Base-by-base conservation (phyloP, 2,113 vertebrate genomes). In the Nothocercus nigrocapillus region DNA sequence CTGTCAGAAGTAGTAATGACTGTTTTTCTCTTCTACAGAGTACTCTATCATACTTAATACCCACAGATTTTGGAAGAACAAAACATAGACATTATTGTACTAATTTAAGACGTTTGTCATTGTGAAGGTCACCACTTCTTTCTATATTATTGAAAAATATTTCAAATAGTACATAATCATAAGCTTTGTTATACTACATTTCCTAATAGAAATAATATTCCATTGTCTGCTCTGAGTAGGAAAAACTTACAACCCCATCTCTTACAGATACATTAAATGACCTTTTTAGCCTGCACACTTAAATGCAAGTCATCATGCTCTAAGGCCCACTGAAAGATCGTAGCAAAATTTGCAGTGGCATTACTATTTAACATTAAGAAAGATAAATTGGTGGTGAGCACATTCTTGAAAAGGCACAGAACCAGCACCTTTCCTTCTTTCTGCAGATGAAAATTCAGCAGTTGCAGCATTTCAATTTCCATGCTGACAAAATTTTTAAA, bases 61-160 rank as follows among this genome's bases (percentile, higher is more conserved):
- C 13, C 45, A 62, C 34, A 59, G 51, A 34, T 59, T 91, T 74
- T 75, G 56, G 45, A 87, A 93, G 68, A 70, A 64, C 45, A 94
- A 27, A 25, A 18, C 25, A n/a, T 78, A 93, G n/a, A 34, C 44
- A 77, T 58, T 42, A 44, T 8, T 32, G 68, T 44, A 44, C 58
- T 78, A 91, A 95, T 58, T 73, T 13, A 81, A 67, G 47, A 47
- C 25, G 56, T 49, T 69, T 93, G 80, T 91, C 79, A 93, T 66
- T 73, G n/a, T 83, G 73, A 96, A 94, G 81, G 82, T 81, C 92
- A 93, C 64, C 53, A 90, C 62, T 84, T 88, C 73, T 82, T 86
- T 14, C 54, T 45, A 53, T 47, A 16, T 56, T 82, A 88, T 30
- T 3, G 2, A 90, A 81, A 90, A 91, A 75, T 12, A 56, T 40